Evolutionary conservation across 1,140 invertebrate genomes (phyloP).

Genomic region (Octopus sinensis): DNA sequence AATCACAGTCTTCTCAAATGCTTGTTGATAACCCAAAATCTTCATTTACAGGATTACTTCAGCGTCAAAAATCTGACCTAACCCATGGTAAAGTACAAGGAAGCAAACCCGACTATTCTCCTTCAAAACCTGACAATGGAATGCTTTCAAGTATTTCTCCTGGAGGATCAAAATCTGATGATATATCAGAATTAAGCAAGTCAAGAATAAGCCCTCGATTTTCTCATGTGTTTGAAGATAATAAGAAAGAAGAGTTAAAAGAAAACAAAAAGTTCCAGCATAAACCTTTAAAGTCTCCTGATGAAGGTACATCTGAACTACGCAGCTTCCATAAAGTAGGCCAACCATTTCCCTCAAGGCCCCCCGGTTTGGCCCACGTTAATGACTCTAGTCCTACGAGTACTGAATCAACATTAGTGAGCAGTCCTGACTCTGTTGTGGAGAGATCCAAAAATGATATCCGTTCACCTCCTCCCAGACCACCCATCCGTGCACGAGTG

Average conservation of each 20-base stretch:
- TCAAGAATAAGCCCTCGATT: constrained; percentile 50
- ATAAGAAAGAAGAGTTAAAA: not conserved
- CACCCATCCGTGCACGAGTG: constrained; percentile 17
- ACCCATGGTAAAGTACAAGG: constrained; percentile 32
- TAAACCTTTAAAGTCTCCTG: not conserved
- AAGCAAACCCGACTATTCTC: constrained; percentile 12
- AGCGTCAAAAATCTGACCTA: constrained; percentile 57
- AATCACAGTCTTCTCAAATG: constrained; percentile 51
- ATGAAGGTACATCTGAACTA: not conserved
- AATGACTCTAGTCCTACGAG: constrained; percentile 29
- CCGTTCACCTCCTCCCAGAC: constrained; percentile 27
- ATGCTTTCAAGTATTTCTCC: constrained; percentile 9
- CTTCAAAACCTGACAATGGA: constrained; percentile 17
- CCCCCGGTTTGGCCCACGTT: not conserved
- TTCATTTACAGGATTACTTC: constrained; percentile 42
- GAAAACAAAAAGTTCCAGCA: not conserved
- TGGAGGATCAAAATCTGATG: constrained; percentile 16
- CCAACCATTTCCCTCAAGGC: constrained; percentile 7
- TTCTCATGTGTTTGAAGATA: constrained; percentile 36
- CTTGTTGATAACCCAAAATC: constrained; percentile 44
- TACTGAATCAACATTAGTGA: constrained; percentile 29
- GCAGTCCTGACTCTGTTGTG: constrained; percentile 31
- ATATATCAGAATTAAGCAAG: constrained; percentile 27
- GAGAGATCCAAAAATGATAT: constrained; percentile 28
- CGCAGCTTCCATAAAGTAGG: not conserved